A percentile compares a stretch with the other conserved stretches of the same genome.
These are phyloP conservation scores for Therioaphis trifolii DNA, from an alignment of 2,888 invertebrate species.

Conservation along the genomic window DNA sequence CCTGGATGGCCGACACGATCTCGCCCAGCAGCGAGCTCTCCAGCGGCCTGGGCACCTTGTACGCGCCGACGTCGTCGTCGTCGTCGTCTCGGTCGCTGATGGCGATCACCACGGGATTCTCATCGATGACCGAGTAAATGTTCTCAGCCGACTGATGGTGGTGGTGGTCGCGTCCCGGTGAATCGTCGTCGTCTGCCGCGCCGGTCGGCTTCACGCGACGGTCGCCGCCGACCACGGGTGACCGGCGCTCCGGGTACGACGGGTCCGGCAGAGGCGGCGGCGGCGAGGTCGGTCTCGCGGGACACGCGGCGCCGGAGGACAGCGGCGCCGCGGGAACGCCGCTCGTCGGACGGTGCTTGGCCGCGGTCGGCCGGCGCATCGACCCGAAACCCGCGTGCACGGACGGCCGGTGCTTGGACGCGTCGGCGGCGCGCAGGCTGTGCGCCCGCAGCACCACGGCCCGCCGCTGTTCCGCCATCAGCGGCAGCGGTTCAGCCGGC, in stretches of 20 bases:
- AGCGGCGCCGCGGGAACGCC: conserved; percentile 84
- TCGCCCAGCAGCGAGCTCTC: conserved; percentile 77
- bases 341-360: conserved; percentile 78
- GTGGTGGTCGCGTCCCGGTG: neutral
- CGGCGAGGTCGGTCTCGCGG: conserved; percentile 71
- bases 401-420: conserved; percentile 72
- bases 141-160: conserved; percentile 72
- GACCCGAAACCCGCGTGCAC: conserved; percentile 86
- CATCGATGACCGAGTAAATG: conserved; percentile 89
- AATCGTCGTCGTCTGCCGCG: neutral
- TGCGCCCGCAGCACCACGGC: conserved; percentile 81
- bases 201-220: neutral
- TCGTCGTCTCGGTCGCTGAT: neutral
- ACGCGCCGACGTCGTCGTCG: conserved; percentile 62
- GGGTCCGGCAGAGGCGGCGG: conserved; percentile 71
- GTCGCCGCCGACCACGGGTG: too few species aligned
- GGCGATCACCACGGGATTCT: conserved; percentile 74
- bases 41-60: conserved; percentile 69
- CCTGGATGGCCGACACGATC: conserved; percentile 88
- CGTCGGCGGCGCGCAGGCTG: conserved; percentile 79
- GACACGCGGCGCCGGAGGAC: conserved; percentile 67
- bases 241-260: neutral
- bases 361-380: conserved; percentile 74
- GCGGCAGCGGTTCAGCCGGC: conserved; percentile 73
- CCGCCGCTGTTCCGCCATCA: conserved; percentile 72